phyloP scores from a whole-genome alignment of 1,140 invertebrate species.

The Orius laevigatus region DNA sequence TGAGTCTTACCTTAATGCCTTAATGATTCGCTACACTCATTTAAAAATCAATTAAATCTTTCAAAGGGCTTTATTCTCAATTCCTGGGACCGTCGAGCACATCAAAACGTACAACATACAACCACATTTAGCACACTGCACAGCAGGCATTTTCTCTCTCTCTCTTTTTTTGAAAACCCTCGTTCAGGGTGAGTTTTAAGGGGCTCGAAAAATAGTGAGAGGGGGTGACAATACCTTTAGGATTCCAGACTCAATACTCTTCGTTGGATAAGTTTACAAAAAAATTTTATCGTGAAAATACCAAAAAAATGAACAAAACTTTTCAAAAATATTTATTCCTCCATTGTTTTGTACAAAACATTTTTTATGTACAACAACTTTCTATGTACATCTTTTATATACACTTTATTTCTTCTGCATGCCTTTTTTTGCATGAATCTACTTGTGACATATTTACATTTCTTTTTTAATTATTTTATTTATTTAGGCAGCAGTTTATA shows the following conservation, averaged over 20 bases:
- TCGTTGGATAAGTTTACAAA: no score
- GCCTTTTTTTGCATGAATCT: neutral
- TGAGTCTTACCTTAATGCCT: conserved; percentile 2
- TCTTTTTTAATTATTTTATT: no score
- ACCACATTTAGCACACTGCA: no score
- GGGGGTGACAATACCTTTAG: conserved; percentile 1
- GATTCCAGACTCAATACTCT: neutral
- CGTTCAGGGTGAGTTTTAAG: neutral
- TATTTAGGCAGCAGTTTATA: no score
- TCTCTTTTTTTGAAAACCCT: no score
- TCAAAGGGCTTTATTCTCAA: no score
- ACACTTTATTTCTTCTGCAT: neutral
- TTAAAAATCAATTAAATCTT: conserved; percentile 1
- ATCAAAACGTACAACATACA: no score
- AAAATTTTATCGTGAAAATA: neutral
- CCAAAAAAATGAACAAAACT: neutral
- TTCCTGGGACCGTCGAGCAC: no score
- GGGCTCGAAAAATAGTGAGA: conserved; percentile 1
- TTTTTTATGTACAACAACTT: neutral
- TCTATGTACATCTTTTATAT: conserved; percentile 1
- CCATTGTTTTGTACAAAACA: neutral
- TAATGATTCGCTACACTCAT: conserved; percentile 11
- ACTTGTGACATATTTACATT: no score
- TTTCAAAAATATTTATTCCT: neutral
- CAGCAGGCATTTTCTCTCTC: no score